Percentiles rank a stretch among this genome's conserved stretches.
Evolutionary conservation across 1,140 invertebrate genomes (phyloP).

Genomic region (Centruroides vittatus): DNA sequence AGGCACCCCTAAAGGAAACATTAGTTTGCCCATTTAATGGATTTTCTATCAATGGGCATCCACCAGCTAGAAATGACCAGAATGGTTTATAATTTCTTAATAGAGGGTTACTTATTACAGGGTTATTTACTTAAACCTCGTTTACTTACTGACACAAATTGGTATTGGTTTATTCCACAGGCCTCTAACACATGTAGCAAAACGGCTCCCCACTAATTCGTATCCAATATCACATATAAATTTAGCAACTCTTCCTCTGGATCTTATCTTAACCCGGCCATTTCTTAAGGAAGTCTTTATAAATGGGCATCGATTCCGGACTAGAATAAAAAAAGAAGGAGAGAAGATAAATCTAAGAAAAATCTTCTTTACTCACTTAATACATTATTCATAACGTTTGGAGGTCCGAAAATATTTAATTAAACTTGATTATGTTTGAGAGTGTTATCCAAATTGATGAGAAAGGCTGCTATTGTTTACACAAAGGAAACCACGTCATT

Average conservation of each 20-base stretch:
- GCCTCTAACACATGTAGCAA: slow-evolving; percentile 40
- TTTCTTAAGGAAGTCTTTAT: slow-evolving; percentile 20
- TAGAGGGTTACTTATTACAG: not conserved
- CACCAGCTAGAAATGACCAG: slow-evolving; percentile 21
- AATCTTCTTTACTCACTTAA: too few relatives aligned
- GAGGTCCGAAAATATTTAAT: too few relatives aligned
- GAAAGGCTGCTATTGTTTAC: too few relatives aligned
- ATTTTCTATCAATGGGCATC: slow-evolving; percentile 21
- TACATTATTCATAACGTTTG: too few relatives aligned
- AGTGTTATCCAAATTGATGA: too few relatives aligned
- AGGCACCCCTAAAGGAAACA: slow-evolving; percentile 34
- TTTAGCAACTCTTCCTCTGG: slow-evolving; percentile 33
- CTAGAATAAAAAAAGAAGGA: too few relatives aligned
- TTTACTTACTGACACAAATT: slow-evolving; percentile 47
- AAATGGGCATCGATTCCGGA: too few relatives aligned
- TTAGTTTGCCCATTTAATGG: slow-evolving; percentile 37
- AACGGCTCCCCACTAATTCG: slow-evolving; percentile 43
- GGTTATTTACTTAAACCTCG: not conserved
- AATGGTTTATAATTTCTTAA: too few relatives aligned
- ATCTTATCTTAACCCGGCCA: slow-evolving; percentile 28
- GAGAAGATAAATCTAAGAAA: too few relatives aligned
- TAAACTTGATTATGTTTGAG: too few relatives aligned
- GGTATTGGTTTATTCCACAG: slow-evolving; percentile 43
- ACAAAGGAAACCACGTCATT: too few relatives aligned
- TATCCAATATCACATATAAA: slow-evolving; percentile 40